Conservation (phyloP, 1,140 invertebrate genomes). For the Cydia splendana region DNA sequence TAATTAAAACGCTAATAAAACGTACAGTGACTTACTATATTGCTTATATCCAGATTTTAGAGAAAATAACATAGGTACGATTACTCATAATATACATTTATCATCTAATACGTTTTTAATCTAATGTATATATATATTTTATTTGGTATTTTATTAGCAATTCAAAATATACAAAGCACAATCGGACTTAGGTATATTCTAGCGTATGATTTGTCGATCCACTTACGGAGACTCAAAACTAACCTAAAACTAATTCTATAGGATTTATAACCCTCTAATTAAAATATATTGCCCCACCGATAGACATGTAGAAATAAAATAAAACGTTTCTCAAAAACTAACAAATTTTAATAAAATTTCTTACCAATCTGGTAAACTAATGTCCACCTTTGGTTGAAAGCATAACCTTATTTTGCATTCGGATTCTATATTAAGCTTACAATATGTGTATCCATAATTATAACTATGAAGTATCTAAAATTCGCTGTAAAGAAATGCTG, state of each 20-base stretch:
- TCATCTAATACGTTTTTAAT: not conserved
- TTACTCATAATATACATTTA: conserved; percentile 27
- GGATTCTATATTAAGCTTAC: not conserved
- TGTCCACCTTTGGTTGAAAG: conserved; percentile 59
- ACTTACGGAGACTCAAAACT: conserved; percentile 55
- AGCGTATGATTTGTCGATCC: conserved; percentile 76
- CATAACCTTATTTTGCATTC: conserved; percentile 24
- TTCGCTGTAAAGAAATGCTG: conserved; percentile 71
- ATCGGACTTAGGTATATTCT: conserved; percentile 77
- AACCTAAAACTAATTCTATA: conserved; percentile 50
- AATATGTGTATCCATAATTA: not conserved
- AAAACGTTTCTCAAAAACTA: conserved; percentile 36
- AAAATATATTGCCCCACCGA: conserved; percentile 63
- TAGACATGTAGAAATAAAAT: conserved; percentile 47
- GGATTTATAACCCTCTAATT: conserved; percentile 66
- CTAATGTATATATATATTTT: conserved; percentile 43
- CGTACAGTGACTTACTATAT: conserved; percentile 22
- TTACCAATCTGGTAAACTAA: conserved; percentile 52
- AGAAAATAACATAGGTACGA: conserved; percentile 11
- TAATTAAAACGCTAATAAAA: conserved; percentile 26
- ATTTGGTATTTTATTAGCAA: conserved; percentile 70
- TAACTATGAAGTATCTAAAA: conserved; percentile 19
- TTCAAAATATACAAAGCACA: conserved; percentile 71
- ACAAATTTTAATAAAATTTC: conserved; percentile 29
- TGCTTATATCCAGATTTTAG: conserved; percentile 8